Evolutionary conservation across 2,113 vertebrate genomes (phyloP).

Genomic region (Beaufortia kweichowensis): DNA sequence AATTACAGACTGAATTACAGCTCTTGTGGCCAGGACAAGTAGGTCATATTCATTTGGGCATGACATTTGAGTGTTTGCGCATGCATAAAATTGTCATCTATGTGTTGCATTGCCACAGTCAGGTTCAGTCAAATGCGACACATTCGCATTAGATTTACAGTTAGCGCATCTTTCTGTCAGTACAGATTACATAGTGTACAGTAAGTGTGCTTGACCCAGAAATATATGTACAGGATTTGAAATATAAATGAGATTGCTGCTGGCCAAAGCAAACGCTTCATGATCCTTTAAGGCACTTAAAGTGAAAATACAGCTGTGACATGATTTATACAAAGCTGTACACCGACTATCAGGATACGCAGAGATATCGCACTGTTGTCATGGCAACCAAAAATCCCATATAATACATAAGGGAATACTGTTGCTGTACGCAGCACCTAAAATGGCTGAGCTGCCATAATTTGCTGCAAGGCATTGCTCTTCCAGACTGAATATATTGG

Average conservation of each 20-base stretch:
- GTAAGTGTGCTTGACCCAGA: background rate
- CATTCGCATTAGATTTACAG: no score
- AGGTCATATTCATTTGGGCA: conserved; percentile 26
- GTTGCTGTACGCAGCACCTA: conserved; percentile 30
- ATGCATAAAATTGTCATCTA: background rate
- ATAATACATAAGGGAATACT: conserved; percentile 34
- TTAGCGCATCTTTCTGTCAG: no score
- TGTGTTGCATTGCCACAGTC: background rate
- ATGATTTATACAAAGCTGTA: background rate
- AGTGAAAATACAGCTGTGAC: conserved; percentile 25
- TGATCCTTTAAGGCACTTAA: background rate
- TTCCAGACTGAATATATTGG: background rate
- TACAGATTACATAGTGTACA: background rate
- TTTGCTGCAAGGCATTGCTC: conserved; percentile 14
- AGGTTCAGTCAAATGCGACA: no score
- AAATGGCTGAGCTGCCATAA: conserved; percentile 48
- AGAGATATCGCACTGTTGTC: conserved; percentile 41
- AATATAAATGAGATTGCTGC: background rate
- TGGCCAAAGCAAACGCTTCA: background rate
- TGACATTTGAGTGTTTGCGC: conserved; percentile 7
- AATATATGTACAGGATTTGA: background rate
- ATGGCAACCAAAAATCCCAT: conserved; percentile 45
- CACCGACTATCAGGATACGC: background rate
- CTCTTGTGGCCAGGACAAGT: conserved; percentile 34
- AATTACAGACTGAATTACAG: conserved; percentile 38